Evolutionary conservation across 2,113 vertebrate genomes (phyloP).

Genomic region (Nettapus auritus): DNA sequence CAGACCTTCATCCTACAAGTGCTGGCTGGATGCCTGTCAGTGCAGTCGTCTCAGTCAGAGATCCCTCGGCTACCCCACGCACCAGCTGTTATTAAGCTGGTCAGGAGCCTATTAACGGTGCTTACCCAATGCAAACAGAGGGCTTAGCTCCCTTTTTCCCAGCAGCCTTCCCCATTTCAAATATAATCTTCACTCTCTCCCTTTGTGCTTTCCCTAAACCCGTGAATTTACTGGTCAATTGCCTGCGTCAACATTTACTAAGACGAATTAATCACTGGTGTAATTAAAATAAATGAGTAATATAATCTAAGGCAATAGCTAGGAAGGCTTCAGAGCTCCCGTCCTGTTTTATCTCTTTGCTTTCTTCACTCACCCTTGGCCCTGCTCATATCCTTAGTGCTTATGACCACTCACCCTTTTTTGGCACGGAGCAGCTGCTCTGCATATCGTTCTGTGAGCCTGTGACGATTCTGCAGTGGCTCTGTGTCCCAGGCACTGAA

Average conservation of each 20-base stretch:
- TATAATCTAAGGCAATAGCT: background rate
- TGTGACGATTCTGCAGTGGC: background rate
- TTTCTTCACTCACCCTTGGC: background rate
- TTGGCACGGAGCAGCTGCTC: background rate
- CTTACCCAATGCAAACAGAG: background rate
- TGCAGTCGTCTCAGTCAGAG: background rate
- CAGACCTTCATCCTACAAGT: background rate
- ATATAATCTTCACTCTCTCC: background rate
- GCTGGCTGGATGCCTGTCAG: slow-evolving; percentile 40
- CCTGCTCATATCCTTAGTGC: background rate
- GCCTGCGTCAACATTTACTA: background rate
- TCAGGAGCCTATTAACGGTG: background rate
- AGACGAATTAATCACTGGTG: background rate
- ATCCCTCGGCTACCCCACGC: background rate
- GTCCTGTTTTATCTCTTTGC: background rate
- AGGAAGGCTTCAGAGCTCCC: background rate
- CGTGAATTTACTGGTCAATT: background rate
- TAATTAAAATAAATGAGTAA: background rate
- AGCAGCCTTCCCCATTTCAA: background rate
- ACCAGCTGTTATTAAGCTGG: slow-evolving; percentile 34
- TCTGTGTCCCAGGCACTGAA: background rate
- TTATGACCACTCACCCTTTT: background rate
- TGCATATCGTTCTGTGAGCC: background rate
- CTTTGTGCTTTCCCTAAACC: background rate
- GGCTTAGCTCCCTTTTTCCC: background rate